Conservation (phyloP, 92 coral and sea anemone species). For the Nematostella vectensis region DNA sequence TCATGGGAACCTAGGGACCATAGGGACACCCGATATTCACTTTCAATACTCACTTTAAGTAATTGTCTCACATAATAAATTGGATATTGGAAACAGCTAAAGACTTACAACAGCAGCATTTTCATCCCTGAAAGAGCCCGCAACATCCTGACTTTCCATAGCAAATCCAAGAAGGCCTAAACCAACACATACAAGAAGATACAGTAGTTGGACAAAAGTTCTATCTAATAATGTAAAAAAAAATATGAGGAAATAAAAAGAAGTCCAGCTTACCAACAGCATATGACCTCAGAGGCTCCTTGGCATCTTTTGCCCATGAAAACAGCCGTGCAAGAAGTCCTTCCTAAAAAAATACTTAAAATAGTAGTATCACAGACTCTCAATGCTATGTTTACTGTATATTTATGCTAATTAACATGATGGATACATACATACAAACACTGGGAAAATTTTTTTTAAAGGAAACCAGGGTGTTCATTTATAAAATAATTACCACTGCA, state of each 20-base stretch:
- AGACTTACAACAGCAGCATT: conserved; percentile 69
- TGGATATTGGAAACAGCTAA: no score
- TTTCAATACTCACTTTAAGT: no score
- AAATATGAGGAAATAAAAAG: background rate
- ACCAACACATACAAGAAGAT: background rate
- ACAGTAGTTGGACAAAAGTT: background rate
- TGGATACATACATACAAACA: no score
- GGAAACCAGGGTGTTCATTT: no score
- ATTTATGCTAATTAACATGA: no score
- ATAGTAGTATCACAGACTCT: no score
- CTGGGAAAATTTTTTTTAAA: no score
- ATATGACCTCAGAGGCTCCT: conserved; percentile 85
- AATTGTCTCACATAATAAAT: no score
- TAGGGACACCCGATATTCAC: no score
- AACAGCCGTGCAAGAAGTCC: conserved; percentile 63
- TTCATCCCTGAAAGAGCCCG: conserved; percentile 71
- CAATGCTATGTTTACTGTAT: no score
- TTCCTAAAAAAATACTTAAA: conserved; percentile 37
- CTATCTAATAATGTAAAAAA: background rate
- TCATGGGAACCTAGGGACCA: conserved; percentile 73
- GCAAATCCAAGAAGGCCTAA: conserved; percentile 91
- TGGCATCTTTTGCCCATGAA: conserved; percentile 74
- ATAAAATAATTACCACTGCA: no score
- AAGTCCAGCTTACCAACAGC: conserved; percentile 50
- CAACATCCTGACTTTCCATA: conserved; percentile 93